Evolutionary conservation across 2,113 vertebrate genomes (phyloP).

Genomic region (Ptychochromis oligacanthus): DNA sequence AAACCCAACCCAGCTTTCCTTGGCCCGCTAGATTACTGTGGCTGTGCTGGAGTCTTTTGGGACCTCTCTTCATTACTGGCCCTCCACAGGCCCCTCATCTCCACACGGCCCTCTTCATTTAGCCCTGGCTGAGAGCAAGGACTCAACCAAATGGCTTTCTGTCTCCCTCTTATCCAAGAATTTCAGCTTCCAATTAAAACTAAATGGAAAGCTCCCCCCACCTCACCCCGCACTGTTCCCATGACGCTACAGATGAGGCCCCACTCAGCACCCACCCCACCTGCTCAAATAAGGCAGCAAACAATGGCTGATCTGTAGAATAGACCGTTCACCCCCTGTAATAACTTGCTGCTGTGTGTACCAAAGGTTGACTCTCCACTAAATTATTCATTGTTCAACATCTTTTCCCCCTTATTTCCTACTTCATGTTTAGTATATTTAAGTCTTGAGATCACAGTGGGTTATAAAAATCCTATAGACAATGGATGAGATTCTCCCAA

Average conservation of each 20-base stretch:
- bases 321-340: constrained; percentile 35
- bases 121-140: constrained; percentile 45
- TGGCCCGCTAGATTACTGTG: constrained; percentile 33
- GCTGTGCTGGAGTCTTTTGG: constrained; percentile 51
- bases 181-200: constrained; percentile 74
- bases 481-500: not conserved
- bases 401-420: constrained; percentile 39
- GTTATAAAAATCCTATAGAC: constrained; percentile 12
- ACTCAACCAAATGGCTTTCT: constrained; percentile 66
- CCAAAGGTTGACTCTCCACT: constrained; percentile 52
- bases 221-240: constrained; percentile 25
- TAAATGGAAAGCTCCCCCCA: constrained; percentile 57
- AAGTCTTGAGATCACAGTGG: constrained; percentile 35
- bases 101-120: constrained; percentile 64
- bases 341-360: constrained; percentile 59
- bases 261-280: constrained; percentile 19
- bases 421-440: constrained; percentile 40
- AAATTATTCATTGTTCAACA: constrained; percentile 73
- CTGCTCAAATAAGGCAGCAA: constrained; percentile 71
- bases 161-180: constrained; percentile 57
- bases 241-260: constrained; percentile 39
- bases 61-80: constrained; percentile 71
- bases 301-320: constrained; percentile 59
- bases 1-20: not conserved
- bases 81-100: constrained; percentile 56